phyloP scores from a whole-genome alignment of 2,113 vertebrate species.

The Morphnarchus princeps region DNA sequence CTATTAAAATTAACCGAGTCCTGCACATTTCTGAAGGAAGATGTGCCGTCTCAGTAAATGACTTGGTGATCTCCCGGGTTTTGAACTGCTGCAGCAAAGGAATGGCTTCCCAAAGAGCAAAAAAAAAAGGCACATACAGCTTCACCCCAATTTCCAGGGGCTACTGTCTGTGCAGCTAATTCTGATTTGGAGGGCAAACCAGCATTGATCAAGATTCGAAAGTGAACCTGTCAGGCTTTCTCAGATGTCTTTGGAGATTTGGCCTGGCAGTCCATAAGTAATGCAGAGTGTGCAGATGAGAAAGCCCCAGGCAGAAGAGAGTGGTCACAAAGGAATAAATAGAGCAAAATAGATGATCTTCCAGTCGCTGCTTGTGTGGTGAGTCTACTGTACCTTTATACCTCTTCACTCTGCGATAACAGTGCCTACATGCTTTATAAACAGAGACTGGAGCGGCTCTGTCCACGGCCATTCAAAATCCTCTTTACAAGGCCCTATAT shows the following conservation, averaged over 20 bases:
- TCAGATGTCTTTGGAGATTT: neutral
- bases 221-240: constrained; percentile 7
- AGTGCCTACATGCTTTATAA: neutral
- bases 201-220: neutral
- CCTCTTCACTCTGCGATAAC: neutral
- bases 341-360: constrained; percentile 40
- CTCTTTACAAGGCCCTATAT: neutral
- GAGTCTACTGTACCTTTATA: neutral
- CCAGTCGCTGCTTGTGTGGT: neutral
- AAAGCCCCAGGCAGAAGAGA: constrained; percentile 15
- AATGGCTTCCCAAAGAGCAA: neutral
- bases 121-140: neutral
- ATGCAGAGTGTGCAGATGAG: neutral
- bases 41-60: neutral
- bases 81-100: neutral
- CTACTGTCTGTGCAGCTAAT: neutral
- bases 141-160: neutral
- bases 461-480: neutral
- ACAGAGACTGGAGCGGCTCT: neutral
- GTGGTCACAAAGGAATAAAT: constrained; percentile 44
- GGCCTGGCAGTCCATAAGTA: constrained; percentile 5
- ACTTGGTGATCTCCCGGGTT: neutral
- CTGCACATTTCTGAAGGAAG: neutral
- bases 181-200: neutral
- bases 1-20: neutral